phyloP scores from a whole-genome alignment of 2,113 vertebrate species.

The Pseudonaja textilis region DNA sequence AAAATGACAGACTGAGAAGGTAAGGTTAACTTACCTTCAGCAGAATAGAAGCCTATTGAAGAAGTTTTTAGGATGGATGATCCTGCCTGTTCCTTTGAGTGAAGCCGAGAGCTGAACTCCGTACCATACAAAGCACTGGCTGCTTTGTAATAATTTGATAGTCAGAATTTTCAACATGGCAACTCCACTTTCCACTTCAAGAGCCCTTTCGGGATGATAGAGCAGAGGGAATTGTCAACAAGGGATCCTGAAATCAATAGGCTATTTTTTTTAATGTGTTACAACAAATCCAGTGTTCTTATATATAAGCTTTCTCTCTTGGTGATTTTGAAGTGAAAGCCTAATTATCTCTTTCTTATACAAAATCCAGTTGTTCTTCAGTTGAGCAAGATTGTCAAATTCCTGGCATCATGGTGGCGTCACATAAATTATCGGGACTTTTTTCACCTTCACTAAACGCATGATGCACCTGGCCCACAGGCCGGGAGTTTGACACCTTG shows the following conservation, averaged over 20 bases:
- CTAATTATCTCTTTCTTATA: not conserved
- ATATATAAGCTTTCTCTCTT: constrained; percentile 12
- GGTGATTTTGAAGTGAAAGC: constrained; percentile 24
- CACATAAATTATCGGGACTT: no score
- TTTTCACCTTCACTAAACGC: no score
- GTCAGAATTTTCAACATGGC: not conserved
- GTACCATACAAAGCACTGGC: not conserved
- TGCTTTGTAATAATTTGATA: not conserved
- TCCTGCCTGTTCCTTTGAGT: not conserved
- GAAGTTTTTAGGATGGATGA: not conserved
- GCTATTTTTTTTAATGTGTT: not conserved
- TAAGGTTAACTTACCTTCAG: not conserved
- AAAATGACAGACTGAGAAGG: not conserved
- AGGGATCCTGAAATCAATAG: constrained; percentile 3
- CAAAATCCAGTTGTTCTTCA: not conserved
- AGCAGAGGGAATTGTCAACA: not conserved
- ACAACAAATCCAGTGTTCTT: not conserved
- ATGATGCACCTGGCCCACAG: no score
- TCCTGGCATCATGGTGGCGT: no score
- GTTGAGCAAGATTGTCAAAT: not conserved
- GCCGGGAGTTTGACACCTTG: no score
- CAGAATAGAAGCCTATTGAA: not conserved
- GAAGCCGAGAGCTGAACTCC: not conserved
- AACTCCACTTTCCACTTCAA: not conserved
- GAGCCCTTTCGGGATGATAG: not conserved